Conservation (phyloP, 2,888 invertebrate species). For the Aelia acuminata region DNA sequence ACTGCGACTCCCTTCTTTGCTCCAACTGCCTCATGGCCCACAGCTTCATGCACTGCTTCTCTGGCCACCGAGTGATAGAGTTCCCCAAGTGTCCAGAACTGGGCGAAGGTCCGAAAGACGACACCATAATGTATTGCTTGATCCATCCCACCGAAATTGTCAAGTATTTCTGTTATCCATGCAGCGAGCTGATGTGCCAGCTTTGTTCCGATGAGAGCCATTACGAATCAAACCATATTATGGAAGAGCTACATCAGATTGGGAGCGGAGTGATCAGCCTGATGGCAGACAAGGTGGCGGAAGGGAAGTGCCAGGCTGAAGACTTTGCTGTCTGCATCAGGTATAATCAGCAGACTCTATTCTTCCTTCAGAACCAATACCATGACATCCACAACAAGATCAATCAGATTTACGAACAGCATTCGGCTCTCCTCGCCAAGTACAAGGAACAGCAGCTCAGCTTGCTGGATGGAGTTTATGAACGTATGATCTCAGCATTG, state of each 20-base stretch:
- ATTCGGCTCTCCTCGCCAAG: constrained; percentile 95
- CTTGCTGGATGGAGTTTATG: constrained; percentile 89
- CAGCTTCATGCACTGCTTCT: constrained; percentile 99
- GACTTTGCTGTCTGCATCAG: constrained; percentile 89
- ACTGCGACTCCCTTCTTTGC: constrained; percentile 96
- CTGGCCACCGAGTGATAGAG: constrained; percentile 89
- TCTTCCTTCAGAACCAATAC: constrained; percentile 86
- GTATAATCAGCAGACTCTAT: constrained; percentile 86
- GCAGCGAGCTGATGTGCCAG: constrained; percentile 93
- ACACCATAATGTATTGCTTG: constrained; percentile 81
- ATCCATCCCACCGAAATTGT: constrained; percentile 91
- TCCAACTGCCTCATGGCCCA: constrained; percentile 98
- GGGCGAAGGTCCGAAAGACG: constrained; percentile 69
- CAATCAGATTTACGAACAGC: constrained; percentile 95
- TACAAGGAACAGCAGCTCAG: constrained; percentile 93
- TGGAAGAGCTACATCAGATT: constrained; percentile 86
- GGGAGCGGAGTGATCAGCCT: constrained; percentile 85
- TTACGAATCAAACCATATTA: constrained; percentile 84
- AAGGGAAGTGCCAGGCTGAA: constrained; percentile 88
- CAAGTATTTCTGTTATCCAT: constrained; percentile 94
- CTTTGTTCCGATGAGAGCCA: constrained; percentile 94
- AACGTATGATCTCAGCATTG: constrained; percentile 52
- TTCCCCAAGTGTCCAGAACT: constrained; percentile 71
- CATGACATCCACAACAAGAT: constrained; percentile 94
- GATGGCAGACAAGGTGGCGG: constrained; percentile 84